These are phyloP conservation scores for Pipa parva DNA, from an alignment of 2,113 vertebrate species.

Conservation along the genomic window DNA sequence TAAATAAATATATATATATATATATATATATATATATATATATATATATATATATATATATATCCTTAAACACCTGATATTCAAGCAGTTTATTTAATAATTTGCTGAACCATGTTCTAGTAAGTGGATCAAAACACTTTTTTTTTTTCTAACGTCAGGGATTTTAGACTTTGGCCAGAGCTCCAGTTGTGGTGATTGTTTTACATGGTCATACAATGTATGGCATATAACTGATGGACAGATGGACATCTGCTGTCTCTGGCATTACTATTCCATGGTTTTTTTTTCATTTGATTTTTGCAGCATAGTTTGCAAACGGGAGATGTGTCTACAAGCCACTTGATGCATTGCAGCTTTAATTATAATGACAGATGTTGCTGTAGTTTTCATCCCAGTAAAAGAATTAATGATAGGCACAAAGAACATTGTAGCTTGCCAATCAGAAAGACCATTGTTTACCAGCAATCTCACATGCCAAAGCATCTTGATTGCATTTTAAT, in stretches of 20 bases:
- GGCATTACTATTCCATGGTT: neutral
- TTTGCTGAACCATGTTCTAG: too few species aligned
- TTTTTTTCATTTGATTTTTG: conserved; percentile 11
- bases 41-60: too few species aligned
- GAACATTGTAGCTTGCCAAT: conserved; percentile 33
- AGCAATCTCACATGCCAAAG: conserved; percentile 30
- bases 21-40: too few species aligned
- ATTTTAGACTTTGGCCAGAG: neutral
- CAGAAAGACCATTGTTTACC: conserved; percentile 19
- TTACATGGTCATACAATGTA: neutral
- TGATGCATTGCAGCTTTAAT: conserved; percentile 47
- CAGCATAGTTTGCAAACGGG: conserved; percentile 2
- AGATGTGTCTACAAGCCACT: conserved; percentile 20
- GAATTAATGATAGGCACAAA: conserved; percentile 48
- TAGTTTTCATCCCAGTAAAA: conserved; percentile 44
- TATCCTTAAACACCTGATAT: too few species aligned
- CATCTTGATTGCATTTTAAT: conserved; percentile 42
- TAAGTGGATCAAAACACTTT: too few species aligned
- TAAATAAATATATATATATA: too few species aligned
- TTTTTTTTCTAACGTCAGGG: neutral
- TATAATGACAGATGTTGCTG: conserved; percentile 51
- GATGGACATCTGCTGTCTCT: neutral
- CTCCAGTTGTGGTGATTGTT: neutral
- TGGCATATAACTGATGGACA: neutral
- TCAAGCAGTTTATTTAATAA: too few species aligned